Percentiles rank a stretch among this genome's conserved stretches.
Conservation (phyloP, 92 coral and sea anemone genomes). For the Blastomussa wellsi region DNA sequence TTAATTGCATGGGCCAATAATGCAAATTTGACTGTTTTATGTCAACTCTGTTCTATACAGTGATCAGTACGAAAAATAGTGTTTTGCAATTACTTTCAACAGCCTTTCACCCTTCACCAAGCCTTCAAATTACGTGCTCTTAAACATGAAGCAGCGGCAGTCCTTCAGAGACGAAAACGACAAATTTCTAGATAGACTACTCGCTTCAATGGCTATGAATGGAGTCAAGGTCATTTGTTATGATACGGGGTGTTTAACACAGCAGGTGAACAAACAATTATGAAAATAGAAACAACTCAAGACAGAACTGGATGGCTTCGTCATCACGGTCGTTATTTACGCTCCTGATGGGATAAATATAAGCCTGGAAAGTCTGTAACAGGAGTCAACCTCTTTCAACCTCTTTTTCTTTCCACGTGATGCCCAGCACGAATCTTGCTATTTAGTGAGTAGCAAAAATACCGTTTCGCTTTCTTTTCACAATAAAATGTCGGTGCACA, state of each 20-base stretch:
- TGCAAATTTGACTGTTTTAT: background rate
- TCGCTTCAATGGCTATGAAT: background rate
- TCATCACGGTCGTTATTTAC: background rate
- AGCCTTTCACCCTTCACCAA: no score
- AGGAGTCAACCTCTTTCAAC: background rate
- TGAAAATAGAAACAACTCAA: background rate
- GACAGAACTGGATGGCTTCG: background rate
- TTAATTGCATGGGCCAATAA: background rate
- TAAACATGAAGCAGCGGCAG: background rate
- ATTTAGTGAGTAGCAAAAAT: background rate
- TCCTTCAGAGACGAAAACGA: background rate
- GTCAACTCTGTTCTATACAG: background rate
- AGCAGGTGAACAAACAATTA: background rate
- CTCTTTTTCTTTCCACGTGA: background rate
- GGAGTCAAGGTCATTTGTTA: background rate
- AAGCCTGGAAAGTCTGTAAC: background rate
- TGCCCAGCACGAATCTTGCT: background rate
- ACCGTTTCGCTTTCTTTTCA: background rate
- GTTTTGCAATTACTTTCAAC: background rate
- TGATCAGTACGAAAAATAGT: background rate
- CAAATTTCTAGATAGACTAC: background rate
- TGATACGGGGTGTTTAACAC: slow-evolving; percentile 1
- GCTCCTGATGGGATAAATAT: background rate
- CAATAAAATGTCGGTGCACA: no score
- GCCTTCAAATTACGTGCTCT: background rate